Conservation (phyloP, 2,113 vertebrate species). For the Charina bottae region DNA sequence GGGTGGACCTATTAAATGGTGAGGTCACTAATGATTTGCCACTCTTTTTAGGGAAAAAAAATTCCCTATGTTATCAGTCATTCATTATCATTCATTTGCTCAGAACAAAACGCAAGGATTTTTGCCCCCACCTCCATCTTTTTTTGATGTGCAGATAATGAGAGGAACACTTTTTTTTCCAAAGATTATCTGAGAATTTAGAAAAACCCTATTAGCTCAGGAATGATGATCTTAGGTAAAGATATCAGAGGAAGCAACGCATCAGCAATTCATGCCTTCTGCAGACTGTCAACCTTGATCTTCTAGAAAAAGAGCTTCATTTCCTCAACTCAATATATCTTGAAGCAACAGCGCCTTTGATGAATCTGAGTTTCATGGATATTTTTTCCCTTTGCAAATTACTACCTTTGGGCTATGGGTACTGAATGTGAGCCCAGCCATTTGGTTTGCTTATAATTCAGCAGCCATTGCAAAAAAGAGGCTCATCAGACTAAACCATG, state of each 20-base stretch:
- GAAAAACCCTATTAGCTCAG: not conserved
- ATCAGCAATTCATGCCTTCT: not conserved
- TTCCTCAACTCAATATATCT: not conserved
- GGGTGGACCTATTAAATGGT: not conserved
- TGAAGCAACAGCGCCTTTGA: not conserved
- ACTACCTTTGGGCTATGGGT: not conserved
- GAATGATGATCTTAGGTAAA: constrained; percentile 14
- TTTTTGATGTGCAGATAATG: not conserved
- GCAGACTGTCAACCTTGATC: not conserved
- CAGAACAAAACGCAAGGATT: not conserved
- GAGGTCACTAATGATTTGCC: not conserved
- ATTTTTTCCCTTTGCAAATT: not conserved
- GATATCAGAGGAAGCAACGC: not conserved
- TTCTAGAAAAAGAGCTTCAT: not conserved
- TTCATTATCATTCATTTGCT: not conserved
- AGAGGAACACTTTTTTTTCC: not conserved
- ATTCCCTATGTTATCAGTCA: accelerated
- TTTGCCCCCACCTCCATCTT: not conserved
- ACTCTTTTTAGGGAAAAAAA: not conserved
- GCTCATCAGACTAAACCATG: not conserved
- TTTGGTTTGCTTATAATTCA: not conserved
- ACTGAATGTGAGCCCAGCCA: not conserved
- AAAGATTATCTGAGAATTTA: constrained; percentile 14
- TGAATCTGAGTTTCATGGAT: not conserved
- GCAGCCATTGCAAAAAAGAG: too few species aligned